Percentiles rank a stretch among this genome's conserved stretches.
These are phyloP conservation scores for Hermaeophaga mercurialis DNA, from an alignment of 2,888 invertebrate genomes.

Conservation along the genomic window DNA sequence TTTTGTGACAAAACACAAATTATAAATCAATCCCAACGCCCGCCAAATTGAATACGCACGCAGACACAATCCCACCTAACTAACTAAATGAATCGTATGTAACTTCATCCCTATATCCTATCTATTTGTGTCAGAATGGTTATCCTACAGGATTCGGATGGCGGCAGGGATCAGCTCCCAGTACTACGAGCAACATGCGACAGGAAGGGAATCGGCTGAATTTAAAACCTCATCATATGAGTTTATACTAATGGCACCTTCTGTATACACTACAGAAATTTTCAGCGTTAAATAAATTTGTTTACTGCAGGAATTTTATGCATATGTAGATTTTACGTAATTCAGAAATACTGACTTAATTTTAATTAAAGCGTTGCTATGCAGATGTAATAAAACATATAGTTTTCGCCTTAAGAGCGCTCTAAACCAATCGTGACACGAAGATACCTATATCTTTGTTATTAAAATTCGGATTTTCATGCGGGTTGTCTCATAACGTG, in stretches of 20 bases:
- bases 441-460: no score
- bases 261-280: not conserved
- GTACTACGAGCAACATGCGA: conserved; percentile 14
- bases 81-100: conserved; percentile 30
- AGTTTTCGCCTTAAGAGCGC: no score
- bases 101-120: conserved; percentile 25
- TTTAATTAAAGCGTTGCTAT: not conserved
- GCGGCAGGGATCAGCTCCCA: conserved; percentile 15
- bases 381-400: not conserved
- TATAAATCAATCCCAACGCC: conserved; percentile 28
- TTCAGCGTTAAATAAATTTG: conserved; percentile 6
- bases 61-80: conserved; percentile 27
- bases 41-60: conserved; percentile 25
- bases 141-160: conserved; percentile 24
- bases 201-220: conserved; percentile 3
- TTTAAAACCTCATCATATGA: conserved; percentile 38
- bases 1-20: conserved; percentile 4
- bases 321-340: not conserved
- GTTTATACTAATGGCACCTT: conserved; percentile 34
- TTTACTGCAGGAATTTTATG: conserved; percentile 3
- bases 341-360: not conserved
- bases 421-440: no score
- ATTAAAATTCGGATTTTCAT: no score
- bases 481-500: no score
- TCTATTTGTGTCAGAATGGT: conserved; percentile 29